A percentile compares a stretch with the other conserved stretches of the same genome.
These are phyloP conservation scores for Mus spretus DNA, from an alignment of 2,797 vertebrate species.

Conservation along the genomic window DNA sequence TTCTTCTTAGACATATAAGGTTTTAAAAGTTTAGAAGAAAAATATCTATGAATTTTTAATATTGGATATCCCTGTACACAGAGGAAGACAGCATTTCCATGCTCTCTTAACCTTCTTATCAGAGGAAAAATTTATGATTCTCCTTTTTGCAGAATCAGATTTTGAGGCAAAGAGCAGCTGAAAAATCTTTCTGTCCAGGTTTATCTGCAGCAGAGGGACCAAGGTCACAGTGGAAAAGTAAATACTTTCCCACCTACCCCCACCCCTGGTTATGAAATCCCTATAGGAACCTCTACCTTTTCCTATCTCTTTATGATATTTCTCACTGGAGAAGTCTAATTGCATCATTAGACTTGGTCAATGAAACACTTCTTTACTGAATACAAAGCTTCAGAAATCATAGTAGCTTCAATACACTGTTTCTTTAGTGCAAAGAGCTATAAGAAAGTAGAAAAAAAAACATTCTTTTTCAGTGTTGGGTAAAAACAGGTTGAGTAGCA, in stretches of 20 bases:
- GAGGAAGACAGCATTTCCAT: neutral
- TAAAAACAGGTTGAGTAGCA: conserved; percentile 32
- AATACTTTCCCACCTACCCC: accelerated
- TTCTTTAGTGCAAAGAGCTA: conserved; percentile 31
- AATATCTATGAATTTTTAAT: neutral
- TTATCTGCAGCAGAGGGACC: neutral
- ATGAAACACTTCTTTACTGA: conserved; percentile 33
- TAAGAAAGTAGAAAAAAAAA: conserved; percentile 32
- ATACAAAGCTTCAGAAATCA: conserved; percentile 59
- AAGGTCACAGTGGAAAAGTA: neutral
- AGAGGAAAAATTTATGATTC: neutral
- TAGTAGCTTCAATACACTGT: neutral
- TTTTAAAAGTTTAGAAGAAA: neutral
- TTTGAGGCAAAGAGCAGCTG: neutral
- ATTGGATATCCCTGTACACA: conserved; percentile 2
- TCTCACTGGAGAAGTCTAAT: conserved; percentile 44
- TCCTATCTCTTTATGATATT: conserved; percentile 35
- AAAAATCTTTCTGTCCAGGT: neutral
- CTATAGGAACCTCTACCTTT: neutral
- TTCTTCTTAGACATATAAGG: neutral
- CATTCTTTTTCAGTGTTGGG: neutral
- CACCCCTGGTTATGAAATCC: neutral
- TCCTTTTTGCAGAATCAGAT: conserved; percentile 58
- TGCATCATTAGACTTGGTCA: conserved; percentile 22
- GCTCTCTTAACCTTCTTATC: conserved; percentile 25